A percentile compares a stretch with the other conserved stretches of the same genome.
Evolutionary conservation across 2,113 vertebrate species (phyloP).

Genomic region (Macrotus californicus): DNA sequence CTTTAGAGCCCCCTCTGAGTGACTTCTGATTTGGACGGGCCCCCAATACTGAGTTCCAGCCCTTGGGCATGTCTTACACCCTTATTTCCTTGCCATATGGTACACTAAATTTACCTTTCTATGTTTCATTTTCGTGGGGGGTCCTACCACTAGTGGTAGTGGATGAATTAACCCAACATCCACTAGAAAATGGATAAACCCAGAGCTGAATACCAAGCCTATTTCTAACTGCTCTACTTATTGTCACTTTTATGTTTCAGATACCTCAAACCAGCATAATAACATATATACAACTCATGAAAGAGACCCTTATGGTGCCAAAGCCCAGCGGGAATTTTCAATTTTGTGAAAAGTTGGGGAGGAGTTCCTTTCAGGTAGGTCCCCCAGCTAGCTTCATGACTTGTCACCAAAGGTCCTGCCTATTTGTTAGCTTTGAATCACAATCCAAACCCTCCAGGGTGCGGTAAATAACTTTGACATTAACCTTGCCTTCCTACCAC

Average conservation of each 20-base stretch:
- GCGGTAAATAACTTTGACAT: background rate
- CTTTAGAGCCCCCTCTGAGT: background rate
- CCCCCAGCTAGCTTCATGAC: background rate
- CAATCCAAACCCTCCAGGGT: background rate
- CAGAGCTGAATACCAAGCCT: background rate
- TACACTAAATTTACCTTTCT: background rate
- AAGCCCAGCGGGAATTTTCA: background rate
- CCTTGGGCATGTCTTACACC: background rate
- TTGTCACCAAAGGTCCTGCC: background rate
- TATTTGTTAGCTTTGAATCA: background rate
- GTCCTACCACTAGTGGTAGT: background rate
- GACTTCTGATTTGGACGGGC: background rate
- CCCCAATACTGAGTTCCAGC: background rate
- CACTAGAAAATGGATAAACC: background rate
- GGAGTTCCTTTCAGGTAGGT: background rate
- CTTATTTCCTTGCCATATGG: background rate
- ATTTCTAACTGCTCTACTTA: background rate
- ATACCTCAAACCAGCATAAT: background rate
- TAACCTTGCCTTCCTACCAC: background rate
- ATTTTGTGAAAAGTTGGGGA: background rate
- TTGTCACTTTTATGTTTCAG: background rate
- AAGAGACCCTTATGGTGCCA: background rate
- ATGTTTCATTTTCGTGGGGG: background rate
- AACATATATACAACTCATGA: background rate
- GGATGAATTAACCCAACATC: background rate